A percentile compares a stretch with the other conserved stretches of the same genome.
Evolutionary conservation across 1,140 invertebrate genomes (phyloP).

Genomic region (Platyura marginata): DNA sequence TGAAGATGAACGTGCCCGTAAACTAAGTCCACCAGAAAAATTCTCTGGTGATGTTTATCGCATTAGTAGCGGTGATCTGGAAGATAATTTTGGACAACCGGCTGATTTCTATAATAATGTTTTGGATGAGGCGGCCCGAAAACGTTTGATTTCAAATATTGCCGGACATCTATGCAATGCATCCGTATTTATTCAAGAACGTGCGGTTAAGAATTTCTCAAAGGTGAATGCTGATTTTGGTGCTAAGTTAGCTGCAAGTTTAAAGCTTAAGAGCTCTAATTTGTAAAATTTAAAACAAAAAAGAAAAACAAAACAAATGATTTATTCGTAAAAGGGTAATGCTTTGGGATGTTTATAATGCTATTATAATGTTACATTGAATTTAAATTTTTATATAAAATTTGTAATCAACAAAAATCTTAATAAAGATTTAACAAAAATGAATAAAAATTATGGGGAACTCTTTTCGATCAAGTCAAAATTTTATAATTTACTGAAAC

Average conservation of each 20-base stretch:
- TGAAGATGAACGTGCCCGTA: slow-evolving; percentile 31
- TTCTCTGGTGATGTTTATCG: slow-evolving; percentile 45
- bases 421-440: too few species aligned
- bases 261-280: slow-evolving; percentile 36
- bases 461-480: too few species aligned
- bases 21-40: slow-evolving; percentile 30
- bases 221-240: slow-evolving; percentile 48
- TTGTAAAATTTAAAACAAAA: too few species aligned
- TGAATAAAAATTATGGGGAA: too few species aligned
- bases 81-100: slow-evolving; percentile 82
- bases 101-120: slow-evolving; percentile 64
- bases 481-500: too few species aligned
- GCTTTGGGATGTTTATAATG: too few species aligned
- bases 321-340: too few species aligned
- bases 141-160: slow-evolving; percentile 63
- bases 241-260: slow-evolving; percentile 37
- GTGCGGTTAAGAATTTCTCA: slow-evolving; percentile 58
- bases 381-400: too few species aligned
- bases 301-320: too few species aligned
- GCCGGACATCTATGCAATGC: slow-evolving; percentile 57
- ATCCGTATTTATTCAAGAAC: slow-evolving; percentile 68
- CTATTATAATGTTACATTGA: too few species aligned
- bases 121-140: slow-evolving; percentile 48
- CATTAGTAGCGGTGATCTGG: slow-evolving; percentile 56
- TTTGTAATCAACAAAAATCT: too few species aligned